Percentiles rank a stretch among this genome's conserved stretches.
Conservation (phyloP, 2,113 vertebrate genomes). For the Axis porcinus region DNA sequence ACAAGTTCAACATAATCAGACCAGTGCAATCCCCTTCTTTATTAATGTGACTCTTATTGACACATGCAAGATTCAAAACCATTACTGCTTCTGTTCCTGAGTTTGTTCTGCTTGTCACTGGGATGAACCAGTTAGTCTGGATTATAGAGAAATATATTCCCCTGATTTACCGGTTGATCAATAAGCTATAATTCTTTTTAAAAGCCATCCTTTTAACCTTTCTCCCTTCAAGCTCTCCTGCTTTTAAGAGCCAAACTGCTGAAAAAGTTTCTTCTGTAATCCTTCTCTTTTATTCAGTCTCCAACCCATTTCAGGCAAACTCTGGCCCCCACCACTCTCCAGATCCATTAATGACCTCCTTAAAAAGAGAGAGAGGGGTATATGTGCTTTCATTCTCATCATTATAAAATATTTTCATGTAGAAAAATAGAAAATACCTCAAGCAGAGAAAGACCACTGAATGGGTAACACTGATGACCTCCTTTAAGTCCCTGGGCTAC, state of each 20-base stretch:
- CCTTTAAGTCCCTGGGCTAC: slow-evolving; percentile 34
- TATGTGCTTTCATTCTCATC: neutral
- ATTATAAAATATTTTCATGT: neutral
- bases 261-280: neutral
- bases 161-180: neutral
- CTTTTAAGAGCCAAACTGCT: neutral
- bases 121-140: neutral
- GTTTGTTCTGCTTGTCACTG: neutral
- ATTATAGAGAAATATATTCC: neutral
- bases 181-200: neutral
- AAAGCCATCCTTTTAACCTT: neutral
- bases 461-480: slow-evolving; percentile 9
- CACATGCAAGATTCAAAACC: neutral
- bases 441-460: neutral
- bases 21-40: neutral
- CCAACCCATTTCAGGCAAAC: neutral
- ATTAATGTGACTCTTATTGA: neutral
- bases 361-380: neutral
- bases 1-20: slow-evolving; percentile 3
- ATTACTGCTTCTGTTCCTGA: neutral
- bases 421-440: neutral
- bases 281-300: neutral
- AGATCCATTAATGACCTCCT: neutral
- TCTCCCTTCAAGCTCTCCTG: neutral
- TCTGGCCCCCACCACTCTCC: neutral